Evolutionary conservation across 2,113 vertebrate genomes (phyloP), one percentile per base, ranked within the genome.

Genomic region (Tretioscincus oriximinensis): DNA sequence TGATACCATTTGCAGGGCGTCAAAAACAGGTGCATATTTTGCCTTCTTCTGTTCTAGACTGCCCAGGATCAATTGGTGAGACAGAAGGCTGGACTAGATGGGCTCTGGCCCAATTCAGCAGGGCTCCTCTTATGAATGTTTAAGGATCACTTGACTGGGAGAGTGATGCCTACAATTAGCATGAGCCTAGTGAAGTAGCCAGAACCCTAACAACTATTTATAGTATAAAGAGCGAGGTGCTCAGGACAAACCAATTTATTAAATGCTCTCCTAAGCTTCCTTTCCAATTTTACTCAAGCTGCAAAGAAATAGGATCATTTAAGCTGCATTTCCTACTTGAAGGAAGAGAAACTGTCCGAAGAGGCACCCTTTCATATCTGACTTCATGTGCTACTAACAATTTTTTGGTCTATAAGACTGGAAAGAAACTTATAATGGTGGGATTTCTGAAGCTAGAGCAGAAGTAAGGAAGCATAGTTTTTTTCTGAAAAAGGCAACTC

Each of bases 71-170:
- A 41, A 41, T 41, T 41, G 35, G 35, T 41, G 35, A 41, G 35
- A 41, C 35, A 41, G 35, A 41, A 41, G 5, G 35, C 35, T 41
- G 35, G 35, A 41, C 5, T 41, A 41, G 35, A 5, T 41, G 5
- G 35, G 35, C 35, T 41, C 35, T 5, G 5, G 35, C 35, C 35
- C 5, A 5, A 41, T 41, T 41, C 35, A 41, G n/a, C 35, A 41
- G 2, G 35, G 35, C 35, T 41, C 35, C 5, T 41, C 35, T 41
- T 41, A 41, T 41, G 35, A 81, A 85, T 18, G 67, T 73, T n/a
- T 88, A 84, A 82, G 77, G 77, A 77, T 76, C 84, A 54, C 79
- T 78, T 71, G 60, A 83, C 86, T 64, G 28, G 47, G 68, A 73
- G 81, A 77, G 83, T 73, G 72, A 78, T 66, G 81, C 0, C 2